phyloP scores from a whole-genome alignment of 2,888 invertebrate species.

The Dryococelus australis region DNA sequence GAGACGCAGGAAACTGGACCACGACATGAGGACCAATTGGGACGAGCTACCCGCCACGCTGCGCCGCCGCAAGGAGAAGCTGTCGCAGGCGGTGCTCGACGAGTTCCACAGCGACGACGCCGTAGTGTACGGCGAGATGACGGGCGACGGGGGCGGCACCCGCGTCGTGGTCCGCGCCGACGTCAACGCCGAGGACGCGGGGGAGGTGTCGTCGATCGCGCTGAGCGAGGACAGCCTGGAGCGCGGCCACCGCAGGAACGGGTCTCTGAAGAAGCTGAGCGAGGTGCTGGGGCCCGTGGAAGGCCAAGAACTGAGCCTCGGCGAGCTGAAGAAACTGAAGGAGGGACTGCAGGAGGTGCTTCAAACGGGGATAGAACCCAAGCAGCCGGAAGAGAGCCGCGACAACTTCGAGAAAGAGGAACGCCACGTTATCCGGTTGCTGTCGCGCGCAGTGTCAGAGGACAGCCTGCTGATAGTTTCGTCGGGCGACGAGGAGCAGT shows the following conservation, averaged over 20 bases:
- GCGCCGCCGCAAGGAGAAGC: constrained; percentile 50
- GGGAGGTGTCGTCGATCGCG: neutral
- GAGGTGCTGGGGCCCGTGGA: constrained; percentile 1
- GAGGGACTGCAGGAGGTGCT: neutral
- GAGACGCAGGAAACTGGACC: constrained; percentile 43
- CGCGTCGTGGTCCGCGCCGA: neutral
- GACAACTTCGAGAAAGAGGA: constrained; percentile 31
- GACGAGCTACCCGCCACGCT: constrained; percentile 58
- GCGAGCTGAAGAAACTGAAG: neutral
- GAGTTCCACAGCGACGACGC: constrained; percentile 40
- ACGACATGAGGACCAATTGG: constrained; percentile 53
- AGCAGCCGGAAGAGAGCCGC: neutral
- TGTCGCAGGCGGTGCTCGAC: constrained; percentile 45
- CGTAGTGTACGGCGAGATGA: too few relatives aligned
- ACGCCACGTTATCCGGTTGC: constrained; percentile 36
- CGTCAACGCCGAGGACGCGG: too few relatives aligned
- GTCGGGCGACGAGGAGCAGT: constrained; percentile 23
- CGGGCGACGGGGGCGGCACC: neutral
- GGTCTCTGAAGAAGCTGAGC: neutral
- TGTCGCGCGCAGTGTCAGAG: constrained; percentile 42
- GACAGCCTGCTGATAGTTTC: constrained; percentile 56
- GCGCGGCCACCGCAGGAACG: neutral
- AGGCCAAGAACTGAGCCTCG: neutral
- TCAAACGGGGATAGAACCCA: neutral
- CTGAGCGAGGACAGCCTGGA: neutral